These are phyloP conservation scores for Subacronicta megacephala DNA, from an alignment of 2,888 invertebrate species.

Conservation along the genomic window DNA sequence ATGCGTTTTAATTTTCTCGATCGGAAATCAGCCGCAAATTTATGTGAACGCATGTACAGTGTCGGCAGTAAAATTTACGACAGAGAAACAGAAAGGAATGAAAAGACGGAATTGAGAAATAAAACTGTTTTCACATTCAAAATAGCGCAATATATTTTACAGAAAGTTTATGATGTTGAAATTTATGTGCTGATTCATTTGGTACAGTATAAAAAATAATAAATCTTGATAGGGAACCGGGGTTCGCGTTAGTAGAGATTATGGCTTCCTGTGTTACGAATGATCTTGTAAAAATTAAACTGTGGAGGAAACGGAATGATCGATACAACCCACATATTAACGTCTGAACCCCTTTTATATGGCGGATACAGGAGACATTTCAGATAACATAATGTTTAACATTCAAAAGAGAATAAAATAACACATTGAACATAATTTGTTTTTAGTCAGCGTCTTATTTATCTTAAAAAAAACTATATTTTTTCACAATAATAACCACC, in stretches of 20 bases:
- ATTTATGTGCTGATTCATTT: constrained; percentile 73
- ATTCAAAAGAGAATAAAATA: constrained; percentile 24
- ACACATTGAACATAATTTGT: not conserved
- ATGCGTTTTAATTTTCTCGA: constrained; percentile 74
- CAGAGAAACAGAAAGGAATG: constrained; percentile 60
- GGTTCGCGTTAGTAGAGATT: constrained; percentile 62
- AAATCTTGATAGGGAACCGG: constrained; percentile 71
- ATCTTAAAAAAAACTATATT: no score
- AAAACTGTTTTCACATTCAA: constrained; percentile 79
- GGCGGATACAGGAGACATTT: constrained; percentile 41
- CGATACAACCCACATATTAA: constrained; percentile 47
- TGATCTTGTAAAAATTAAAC: constrained; percentile 61
- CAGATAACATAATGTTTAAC: constrained; percentile 28
- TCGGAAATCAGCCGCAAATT: constrained; percentile 72
- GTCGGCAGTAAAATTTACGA: constrained; percentile 75
- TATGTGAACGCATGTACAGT: constrained; percentile 74
- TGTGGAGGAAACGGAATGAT: constrained; percentile 43
- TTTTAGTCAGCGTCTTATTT: not conserved
- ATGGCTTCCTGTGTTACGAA: constrained; percentile 67
- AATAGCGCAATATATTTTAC: constrained; percentile 76
- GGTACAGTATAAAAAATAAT: constrained; percentile 69
- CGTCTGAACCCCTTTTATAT: constrained; percentile 32
- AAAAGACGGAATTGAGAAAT: constrained; percentile 77
- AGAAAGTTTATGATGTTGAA: constrained; percentile 73
- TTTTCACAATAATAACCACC: no score